Percentiles rank a stretch among this genome's conserved stretches.
These are phyloP conservation scores for Plebejus anna DNA, from an alignment of 2,888 invertebrate genomes.

Conservation along the genomic window DNA sequence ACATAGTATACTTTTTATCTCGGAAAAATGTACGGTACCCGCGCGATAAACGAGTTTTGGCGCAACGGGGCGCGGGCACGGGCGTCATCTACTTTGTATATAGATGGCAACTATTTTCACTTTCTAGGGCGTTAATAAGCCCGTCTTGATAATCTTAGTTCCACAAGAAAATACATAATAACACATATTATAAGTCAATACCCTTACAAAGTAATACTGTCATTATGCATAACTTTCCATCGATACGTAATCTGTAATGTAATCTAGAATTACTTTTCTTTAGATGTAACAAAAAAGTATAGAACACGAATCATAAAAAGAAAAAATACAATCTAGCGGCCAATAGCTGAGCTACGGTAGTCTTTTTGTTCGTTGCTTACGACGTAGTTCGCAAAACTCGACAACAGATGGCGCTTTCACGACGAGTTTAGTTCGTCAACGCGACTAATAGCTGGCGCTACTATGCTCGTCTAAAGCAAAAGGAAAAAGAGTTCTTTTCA, in stretches of 20 bases:
- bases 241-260: not conserved
- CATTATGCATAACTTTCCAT: conserved; percentile 4
- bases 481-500: conserved; percentile 19
- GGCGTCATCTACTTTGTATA: too few species aligned
- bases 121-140: too few species aligned
- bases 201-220: not conserved
- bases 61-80: too few species aligned
- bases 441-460: conserved; percentile 51
- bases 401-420: conserved; percentile 45
- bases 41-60: too few species aligned
- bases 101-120: too few species aligned
- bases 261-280: conserved; percentile 1
- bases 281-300: conserved; percentile 29
- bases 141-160: too few species aligned
- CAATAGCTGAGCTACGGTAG: conserved; percentile 41
- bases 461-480: conserved; percentile 36
- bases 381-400: conserved; percentile 13
- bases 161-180: not conserved
- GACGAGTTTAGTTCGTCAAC: not conserved
- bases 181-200: not conserved
- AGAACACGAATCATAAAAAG: conserved; percentile 48
- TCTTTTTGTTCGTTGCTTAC: conserved; percentile 46
- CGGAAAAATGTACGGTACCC: too few species aligned
- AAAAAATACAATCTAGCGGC: conserved; percentile 65
- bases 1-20: too few species aligned